A percentile compares a stretch with the other conserved stretches of the same genome.
phyloP scores from a whole-genome alignment of 2,888 invertebrate genomes.

The Lepidochitona cinerea region DNA sequence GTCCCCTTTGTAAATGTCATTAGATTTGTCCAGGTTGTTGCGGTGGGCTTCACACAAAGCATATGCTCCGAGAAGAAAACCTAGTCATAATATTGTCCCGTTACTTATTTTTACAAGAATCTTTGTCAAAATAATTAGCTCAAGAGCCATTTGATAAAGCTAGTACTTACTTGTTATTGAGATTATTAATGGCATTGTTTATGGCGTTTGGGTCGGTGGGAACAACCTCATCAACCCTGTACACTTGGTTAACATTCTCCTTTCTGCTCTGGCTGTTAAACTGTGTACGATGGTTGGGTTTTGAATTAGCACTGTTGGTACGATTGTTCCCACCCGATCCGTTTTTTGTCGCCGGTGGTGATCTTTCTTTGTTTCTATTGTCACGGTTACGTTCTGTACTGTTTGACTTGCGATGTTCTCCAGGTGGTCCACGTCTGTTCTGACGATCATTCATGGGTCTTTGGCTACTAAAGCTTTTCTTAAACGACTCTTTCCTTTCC shows the following conservation, averaged over 20 bases:
- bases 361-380: conserved; percentile 57
- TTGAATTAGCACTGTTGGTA: conserved; percentile 43
- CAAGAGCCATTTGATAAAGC: no score
- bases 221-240: conserved; percentile 75
- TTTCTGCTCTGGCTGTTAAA: conserved; percentile 46
- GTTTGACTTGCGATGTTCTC: conserved; percentile 32
- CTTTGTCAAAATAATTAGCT: no score
- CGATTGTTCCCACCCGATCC: conserved; percentile 59
- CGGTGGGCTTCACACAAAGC: no score
- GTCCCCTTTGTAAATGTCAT: no score
- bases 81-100: no score
- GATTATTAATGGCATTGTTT: conserved; percentile 72
- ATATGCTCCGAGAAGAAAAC: no score
- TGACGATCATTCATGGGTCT: conserved; percentile 67
- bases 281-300: conserved; percentile 38
- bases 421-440: conserved; percentile 43
- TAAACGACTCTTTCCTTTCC: conserved; percentile 44
- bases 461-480: conserved; percentile 70
- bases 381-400: conserved; percentile 36
- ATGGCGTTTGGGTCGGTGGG: conserved; percentile 74
- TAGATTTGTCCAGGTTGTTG: no score
- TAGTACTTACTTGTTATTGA: conserved; percentile 55
- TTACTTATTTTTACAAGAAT: no score
- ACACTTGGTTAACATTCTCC: conserved; percentile 69
- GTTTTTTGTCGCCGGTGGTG: conserved; percentile 60